Percentiles rank a stretch among this genome's conserved stretches.
Evolutionary conservation across 1,140 invertebrate species (phyloP).

Genomic region (Cherax quadricarinatus): DNA sequence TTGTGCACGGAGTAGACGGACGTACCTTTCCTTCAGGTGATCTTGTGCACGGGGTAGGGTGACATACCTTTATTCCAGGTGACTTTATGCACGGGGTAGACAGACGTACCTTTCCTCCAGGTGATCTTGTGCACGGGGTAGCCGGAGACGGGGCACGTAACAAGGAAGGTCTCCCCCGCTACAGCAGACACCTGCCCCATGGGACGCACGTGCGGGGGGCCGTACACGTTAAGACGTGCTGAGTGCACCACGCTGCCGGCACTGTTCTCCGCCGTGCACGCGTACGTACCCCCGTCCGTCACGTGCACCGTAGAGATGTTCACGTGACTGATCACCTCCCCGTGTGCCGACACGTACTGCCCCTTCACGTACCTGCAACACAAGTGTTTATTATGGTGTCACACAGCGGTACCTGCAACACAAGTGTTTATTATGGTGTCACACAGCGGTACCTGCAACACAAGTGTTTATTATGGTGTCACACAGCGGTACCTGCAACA

Average conservation of each 20-base stretch:
- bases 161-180: slow-evolving; percentile 76
- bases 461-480: too few relatives aligned
- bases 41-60: too few relatives aligned
- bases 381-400: slow-evolving; percentile 30
- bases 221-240: slow-evolving; percentile 93
- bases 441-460: too few relatives aligned
- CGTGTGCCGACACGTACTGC: slow-evolving; percentile 62
- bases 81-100: too few relatives aligned
- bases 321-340: slow-evolving; percentile 59
- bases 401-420: neutral
- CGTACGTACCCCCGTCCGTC: slow-evolving; percentile 78
- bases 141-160: slow-evolving; percentile 78
- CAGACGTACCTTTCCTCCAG: slow-evolving; percentile 79
- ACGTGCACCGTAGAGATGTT: slow-evolving; percentile 76
- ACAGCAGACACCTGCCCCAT: slow-evolving; percentile 78
- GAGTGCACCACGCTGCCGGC: slow-evolving; percentile 76
- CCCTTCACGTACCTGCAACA: slow-evolving; percentile 78
- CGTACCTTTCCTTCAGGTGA: too few relatives aligned
- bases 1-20: too few relatives aligned
- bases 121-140: slow-evolving; percentile 78
- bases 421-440: too few relatives aligned
- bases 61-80: too few relatives aligned
- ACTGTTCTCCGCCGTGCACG: slow-evolving; percentile 77
- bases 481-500: too few relatives aligned
- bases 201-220: slow-evolving; percentile 77